These are phyloP conservation scores for Drosophila persimilis DNA, from an alignment of 1,140 invertebrate genomes.

Conservation along the genomic window DNA sequence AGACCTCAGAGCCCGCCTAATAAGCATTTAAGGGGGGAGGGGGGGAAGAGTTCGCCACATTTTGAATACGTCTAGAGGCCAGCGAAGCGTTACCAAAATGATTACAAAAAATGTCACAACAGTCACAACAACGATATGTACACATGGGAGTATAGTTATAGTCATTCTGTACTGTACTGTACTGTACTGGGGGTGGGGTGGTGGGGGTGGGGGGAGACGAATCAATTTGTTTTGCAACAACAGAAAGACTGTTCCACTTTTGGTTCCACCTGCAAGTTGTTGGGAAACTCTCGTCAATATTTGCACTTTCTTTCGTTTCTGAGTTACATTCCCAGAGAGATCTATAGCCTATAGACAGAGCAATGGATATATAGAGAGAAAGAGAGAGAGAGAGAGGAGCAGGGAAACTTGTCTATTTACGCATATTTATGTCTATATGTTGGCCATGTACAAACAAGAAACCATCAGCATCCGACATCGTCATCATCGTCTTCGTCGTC, in stretches of 20 bases:
- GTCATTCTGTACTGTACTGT: neutral
- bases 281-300: slow-evolving; percentile 58
- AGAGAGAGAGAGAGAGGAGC: too few species aligned
- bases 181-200: neutral
- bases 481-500: slow-evolving; percentile 22
- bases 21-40: slow-evolving; percentile 10
- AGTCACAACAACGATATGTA: neutral
- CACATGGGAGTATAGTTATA: slow-evolving; percentile 3
- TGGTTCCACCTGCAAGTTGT: slow-evolving; percentile 37
- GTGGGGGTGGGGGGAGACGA: slow-evolving; percentile 11
- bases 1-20: slow-evolving; percentile 7
- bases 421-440: slow-evolving; percentile 77
- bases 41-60: slow-evolving; percentile 10
- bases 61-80: slow-evolving; percentile 21
- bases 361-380: neutral
- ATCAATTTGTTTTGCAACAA: slow-evolving; percentile 63
- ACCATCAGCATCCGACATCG: slow-evolving; percentile 44
- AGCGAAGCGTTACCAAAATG: slow-evolving; percentile 62
- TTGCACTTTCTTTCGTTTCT: slow-evolving; percentile 62
- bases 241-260: slow-evolving; percentile 41
- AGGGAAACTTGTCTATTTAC: slow-evolving; percentile 61
- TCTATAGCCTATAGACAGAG: neutral
- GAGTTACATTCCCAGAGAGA: slow-evolving; percentile 36
- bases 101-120: slow-evolving; percentile 58
- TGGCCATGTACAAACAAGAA: slow-evolving; percentile 70